These are phyloP conservation scores for Drosophila yooni DNA, from an alignment of 2,888 invertebrate genomes.

Conservation along the genomic window DNA sequence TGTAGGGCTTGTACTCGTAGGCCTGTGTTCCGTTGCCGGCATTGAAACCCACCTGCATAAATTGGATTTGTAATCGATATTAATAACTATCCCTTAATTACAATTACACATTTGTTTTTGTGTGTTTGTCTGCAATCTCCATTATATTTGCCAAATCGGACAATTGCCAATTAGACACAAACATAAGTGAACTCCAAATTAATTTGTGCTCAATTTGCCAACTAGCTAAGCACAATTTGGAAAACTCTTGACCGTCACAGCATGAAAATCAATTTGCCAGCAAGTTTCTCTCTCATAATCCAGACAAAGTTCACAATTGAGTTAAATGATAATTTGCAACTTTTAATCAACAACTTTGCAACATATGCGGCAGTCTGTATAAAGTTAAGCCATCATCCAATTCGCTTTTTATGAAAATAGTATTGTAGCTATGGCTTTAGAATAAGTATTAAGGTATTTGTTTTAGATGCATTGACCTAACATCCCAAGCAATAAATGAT, in stretches of 20 bases:
- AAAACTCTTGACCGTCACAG: slow-evolving; percentile 7
- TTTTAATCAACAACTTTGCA: slow-evolving; percentile 14
- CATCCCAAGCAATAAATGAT: not conserved
- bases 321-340: slow-evolving; percentile 25
- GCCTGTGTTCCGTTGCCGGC: slow-evolving; percentile 97
- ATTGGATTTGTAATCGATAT: slow-evolving; percentile 19
- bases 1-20: slow-evolving; percentile 95
- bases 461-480: not conserved
- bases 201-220: slow-evolving; percentile 3
- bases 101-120: not conserved
- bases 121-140: not conserved
- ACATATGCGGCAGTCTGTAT: not conserved
- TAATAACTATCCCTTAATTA: not conserved
- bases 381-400: not conserved
- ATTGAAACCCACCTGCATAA: slow-evolving; percentile 94
- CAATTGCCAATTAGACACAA: slow-evolving; percentile 1
- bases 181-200: slow-evolving; percentile 28
- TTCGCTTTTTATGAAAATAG: not conserved
- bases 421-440: not conserved
- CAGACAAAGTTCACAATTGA: slow-evolving; percentile 21
- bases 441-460: not conserved
- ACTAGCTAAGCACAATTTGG: slow-evolving; percentile 5
- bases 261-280: slow-evolving; percentile 16
- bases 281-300: slow-evolving; percentile 10
- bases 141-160: not conserved